phyloP scores from a whole-genome alignment of 2,888 invertebrate genomes.

The Polydrusus tereticollis region DNA sequence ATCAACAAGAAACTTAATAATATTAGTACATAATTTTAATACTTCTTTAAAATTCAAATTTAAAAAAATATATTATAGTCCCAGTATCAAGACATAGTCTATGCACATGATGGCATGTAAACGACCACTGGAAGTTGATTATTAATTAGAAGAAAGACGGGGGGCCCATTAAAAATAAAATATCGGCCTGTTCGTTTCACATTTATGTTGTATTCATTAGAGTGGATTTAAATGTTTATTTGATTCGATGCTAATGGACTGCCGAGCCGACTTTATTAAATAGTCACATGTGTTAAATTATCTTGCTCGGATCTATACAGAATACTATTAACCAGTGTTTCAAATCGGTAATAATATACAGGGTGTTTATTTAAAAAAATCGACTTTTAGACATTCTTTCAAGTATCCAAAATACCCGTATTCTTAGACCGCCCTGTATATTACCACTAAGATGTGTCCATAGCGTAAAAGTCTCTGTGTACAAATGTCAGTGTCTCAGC shows the following conservation, averaged over 20 bases:
- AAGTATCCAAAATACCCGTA: too few species aligned
- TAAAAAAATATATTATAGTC: background rate
- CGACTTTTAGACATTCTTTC: too few species aligned
- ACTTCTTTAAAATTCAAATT: background rate
- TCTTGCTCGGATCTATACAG: background rate
- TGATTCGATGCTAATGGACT: slow-evolving; percentile 29
- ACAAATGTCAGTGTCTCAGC: too few species aligned
- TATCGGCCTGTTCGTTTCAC: slow-evolving; percentile 23
- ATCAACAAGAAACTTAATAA: too few species aligned
- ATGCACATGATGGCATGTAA: slow-evolving; percentile 25
- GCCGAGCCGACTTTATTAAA: slow-evolving; percentile 23
- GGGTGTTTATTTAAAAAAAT: too few species aligned
- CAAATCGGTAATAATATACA: too few species aligned
- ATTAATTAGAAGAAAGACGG: slow-evolving; percentile 21
- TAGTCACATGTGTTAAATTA: slow-evolving; percentile 14
- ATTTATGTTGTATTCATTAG: slow-evolving; percentile 24
- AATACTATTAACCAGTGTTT: too few species aligned
- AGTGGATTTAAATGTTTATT: slow-evolving; percentile 25
- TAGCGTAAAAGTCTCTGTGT: too few species aligned
- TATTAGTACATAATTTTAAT: too few species aligned
- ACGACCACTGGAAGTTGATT: slow-evolving; percentile 29
- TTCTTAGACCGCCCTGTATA: too few species aligned
- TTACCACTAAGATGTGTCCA: too few species aligned
- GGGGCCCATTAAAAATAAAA: slow-evolving; percentile 30
- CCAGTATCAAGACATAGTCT: slow-evolving; percentile 14